A percentile compares a stretch with the other conserved stretches of the same genome.
Evolutionary conservation across 2,797 vertebrate species (phyloP).

Genomic region (Melanitta fusca): DNA sequence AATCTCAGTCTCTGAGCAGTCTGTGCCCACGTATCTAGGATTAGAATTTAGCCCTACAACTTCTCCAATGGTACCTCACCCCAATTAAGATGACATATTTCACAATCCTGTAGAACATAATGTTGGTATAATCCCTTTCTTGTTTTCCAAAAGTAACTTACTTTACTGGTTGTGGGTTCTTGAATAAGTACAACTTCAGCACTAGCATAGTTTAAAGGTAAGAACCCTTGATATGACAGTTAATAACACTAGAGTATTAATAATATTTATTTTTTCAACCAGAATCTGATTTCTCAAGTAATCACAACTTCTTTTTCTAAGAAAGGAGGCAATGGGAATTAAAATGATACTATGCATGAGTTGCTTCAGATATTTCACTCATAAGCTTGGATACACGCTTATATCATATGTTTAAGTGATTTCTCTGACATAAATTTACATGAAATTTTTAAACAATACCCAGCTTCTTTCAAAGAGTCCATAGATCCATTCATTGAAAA

Average conservation of each 20-base stretch:
- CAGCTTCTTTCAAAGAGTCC: not conserved
- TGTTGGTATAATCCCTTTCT: not conserved
- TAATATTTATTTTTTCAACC: not conserved
- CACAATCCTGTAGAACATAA: not conserved
- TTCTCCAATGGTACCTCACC: not conserved
- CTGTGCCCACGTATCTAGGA: conserved; percentile 53
- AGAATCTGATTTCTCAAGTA: not conserved
- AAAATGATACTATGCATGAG: not conserved
- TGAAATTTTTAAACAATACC: not conserved
- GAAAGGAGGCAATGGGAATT: not conserved
- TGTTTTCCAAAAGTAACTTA: not conserved
- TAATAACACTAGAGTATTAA: not conserved
- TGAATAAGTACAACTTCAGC: not conserved
- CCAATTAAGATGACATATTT: not conserved
- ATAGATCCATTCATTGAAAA: not conserved
- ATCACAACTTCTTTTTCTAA: not conserved
- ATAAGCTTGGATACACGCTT: not conserved
- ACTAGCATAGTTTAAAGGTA: not conserved
- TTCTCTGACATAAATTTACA: not conserved
- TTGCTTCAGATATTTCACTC: not conserved
- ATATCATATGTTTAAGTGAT: not conserved
- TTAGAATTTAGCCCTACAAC: conserved; percentile 47
- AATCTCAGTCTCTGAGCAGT: conserved; percentile 57
- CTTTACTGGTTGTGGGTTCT: not conserved
- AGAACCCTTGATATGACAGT: not conserved